Base-by-base conservation (phyloP, 2,888 invertebrate species). In the Morinoia aosen region DNA sequence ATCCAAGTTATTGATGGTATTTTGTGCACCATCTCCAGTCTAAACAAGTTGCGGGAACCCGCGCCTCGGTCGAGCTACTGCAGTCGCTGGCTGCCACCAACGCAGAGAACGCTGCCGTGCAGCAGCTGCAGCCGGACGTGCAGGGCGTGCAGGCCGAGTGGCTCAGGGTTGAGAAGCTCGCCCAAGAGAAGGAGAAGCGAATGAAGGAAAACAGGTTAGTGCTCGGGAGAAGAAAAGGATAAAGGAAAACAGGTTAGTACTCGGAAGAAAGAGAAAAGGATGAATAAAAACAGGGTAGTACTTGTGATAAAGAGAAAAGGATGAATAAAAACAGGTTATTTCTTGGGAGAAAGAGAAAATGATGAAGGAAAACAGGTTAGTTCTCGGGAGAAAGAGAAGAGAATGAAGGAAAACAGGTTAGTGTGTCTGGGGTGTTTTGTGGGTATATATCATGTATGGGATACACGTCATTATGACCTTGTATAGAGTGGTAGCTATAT, bases 281-380 rank as follows among this genome's bases (percentile, higher is more conserved):
- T 96, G 39, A 96, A 96, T 61, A 96, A 96, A 95, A 96, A 95
- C 95, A 96, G 96, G 96, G 96, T 94, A 91, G 3, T 4, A 25
- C 16, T 16, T 64, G 64, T 2, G 64, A 16, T 1, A 64, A 33
- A 48, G 96, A 96, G 91, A 91, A 94, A 16, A 96, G 96, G 91
- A 96, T 96, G 33, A 96, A 96, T 57, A 96, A 96, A 95, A 96
- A 95, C 95, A 96, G 96, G 96, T 96, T 93, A 88, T 19, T 56
- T 4, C 5, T 16, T 95, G 95, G 90, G 95, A 96, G 93, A 96
- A 96, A 91, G 96, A 96, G 91, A 94, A 95, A 25, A 96, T 96
- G 93, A 96, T 96, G 39, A 96, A 96, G 88, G 96, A 96, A 95
- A 96, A 95, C 95, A 96, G 96, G 96, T 96, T 94, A 91, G 40